A percentile compares a stretch with the other conserved stretches of the same genome.
These are phyloP conservation scores for Lithobates sylvaticus DNA, from an alignment of 2,797 vertebrate genomes.

Conservation along the genomic window DNA sequence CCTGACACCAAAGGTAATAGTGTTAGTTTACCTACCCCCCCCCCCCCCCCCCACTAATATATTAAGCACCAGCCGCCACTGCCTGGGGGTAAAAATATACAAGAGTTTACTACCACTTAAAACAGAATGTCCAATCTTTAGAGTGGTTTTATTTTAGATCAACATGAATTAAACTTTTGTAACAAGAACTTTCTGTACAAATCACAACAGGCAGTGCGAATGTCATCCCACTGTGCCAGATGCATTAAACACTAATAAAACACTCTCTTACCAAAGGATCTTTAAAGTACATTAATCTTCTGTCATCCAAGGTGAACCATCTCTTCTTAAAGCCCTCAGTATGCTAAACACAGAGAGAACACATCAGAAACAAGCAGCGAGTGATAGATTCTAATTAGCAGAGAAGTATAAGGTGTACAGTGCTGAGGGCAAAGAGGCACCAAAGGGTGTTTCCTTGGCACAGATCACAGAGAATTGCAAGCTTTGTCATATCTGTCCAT, in stretches of 20 bases:
- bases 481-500: no score
- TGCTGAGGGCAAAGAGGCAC: not conserved
- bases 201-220: not conserved
- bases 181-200: no score
- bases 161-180: no score
- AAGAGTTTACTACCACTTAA: no score
- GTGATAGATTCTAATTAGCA: not conserved
- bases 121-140: no score
- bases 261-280: conserved; percentile 89
- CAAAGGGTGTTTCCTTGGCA: not conserved
- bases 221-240: not conserved
- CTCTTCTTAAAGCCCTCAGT: conserved; percentile 97
- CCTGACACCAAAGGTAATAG: no score
- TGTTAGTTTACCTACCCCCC: no score
- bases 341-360: conserved; percentile 77
- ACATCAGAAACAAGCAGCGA: not conserved
- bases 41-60: no score
- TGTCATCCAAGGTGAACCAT: conserved; percentile 98
- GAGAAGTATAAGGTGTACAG: not conserved
- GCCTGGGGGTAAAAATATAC: no score
- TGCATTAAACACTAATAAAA: not conserved
- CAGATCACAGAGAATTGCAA: no score
- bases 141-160: no score
- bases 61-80: no score
- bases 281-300: conserved; percentile 98